Percentiles rank a stretch among this genome's conserved stretches.
phyloP scores from a whole-genome alignment of 2,797 vertebrate genomes.

The Silurus lanzhouensis region DNA sequence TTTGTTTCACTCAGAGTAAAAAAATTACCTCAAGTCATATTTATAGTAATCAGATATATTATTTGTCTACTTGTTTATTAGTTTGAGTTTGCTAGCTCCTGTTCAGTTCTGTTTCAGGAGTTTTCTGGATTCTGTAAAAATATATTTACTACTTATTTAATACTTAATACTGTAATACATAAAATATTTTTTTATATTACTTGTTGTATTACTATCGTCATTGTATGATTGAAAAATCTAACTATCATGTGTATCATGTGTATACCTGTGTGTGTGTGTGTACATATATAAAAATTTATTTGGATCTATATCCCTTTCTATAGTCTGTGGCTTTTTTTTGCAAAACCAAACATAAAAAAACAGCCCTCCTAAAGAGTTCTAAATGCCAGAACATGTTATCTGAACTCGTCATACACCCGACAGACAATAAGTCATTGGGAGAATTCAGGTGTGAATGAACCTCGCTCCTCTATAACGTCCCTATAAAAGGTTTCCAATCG shows the following conservation, averaged over 20 bases:
- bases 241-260: too few relatives aligned
- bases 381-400: conserved; percentile 45
- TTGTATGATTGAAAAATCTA: too few relatives aligned
- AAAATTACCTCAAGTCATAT: background rate
- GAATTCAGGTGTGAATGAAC: conserved; percentile 24
- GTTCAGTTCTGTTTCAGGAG: background rate
- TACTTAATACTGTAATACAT: too few relatives aligned
- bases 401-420: conserved; percentile 44
- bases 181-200: too few relatives aligned
- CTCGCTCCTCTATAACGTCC: conserved; percentile 29
- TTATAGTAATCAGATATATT: background rate
- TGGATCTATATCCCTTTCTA: background rate
- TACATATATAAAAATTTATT: background rate
- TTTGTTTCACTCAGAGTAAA: background rate
- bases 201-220: too few relatives aligned
- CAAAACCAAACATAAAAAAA: background rate
- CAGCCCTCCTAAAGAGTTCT: background rate
- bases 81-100: background rate
- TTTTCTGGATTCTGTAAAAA: background rate
- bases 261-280: too few relatives aligned
- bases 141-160: background rate
- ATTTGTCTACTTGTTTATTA: background rate
- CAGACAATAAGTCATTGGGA: conserved; percentile 41
- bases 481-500: conserved; percentile 23
- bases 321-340: background rate